A percentile compares a stretch with the other conserved stretches of the same genome.
These are phyloP conservation scores for Tipula helvola DNA, from an alignment of 2,888 invertebrate genomes.

Conservation along the genomic window DNA sequence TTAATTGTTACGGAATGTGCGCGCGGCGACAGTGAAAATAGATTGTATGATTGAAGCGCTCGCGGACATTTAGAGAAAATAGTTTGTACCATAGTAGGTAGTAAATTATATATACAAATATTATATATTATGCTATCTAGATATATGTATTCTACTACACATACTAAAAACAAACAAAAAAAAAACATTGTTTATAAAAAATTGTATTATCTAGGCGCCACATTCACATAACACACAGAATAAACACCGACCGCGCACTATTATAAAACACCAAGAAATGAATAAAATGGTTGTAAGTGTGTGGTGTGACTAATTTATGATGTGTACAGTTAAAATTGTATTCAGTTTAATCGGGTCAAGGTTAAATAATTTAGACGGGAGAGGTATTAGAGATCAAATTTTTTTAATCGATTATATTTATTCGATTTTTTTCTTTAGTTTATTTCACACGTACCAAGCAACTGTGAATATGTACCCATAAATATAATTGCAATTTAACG, in stretches of 20 bases:
- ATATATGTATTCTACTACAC: not conserved
- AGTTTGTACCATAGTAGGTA: not conserved
- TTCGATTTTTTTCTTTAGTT: too few relatives aligned
- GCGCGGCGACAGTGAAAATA: not conserved
- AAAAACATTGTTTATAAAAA: not conserved
- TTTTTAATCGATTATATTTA: not conserved
- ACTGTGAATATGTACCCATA: too few relatives aligned
- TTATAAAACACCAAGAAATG: not conserved
- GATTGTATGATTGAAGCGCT: not conserved
- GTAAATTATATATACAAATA: not conserved
- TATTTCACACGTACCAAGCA: too few relatives aligned
- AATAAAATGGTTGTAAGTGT: not conserved
- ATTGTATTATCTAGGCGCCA: not conserved
- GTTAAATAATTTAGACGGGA: not conserved
- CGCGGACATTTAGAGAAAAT: not conserved
- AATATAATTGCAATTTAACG: too few relatives aligned
- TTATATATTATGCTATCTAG: not conserved
- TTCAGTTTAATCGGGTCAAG: not conserved
- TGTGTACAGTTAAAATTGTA: not conserved
- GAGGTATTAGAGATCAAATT: not conserved
- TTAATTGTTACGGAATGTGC: not conserved
- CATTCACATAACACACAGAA: not conserved
- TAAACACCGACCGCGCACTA: not conserved
- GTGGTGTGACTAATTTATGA: not conserved
- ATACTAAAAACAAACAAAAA: not conserved